Base-by-base conservation (phyloP, 2,888 invertebrate species). In the Napeogenes sylphis region DNA sequence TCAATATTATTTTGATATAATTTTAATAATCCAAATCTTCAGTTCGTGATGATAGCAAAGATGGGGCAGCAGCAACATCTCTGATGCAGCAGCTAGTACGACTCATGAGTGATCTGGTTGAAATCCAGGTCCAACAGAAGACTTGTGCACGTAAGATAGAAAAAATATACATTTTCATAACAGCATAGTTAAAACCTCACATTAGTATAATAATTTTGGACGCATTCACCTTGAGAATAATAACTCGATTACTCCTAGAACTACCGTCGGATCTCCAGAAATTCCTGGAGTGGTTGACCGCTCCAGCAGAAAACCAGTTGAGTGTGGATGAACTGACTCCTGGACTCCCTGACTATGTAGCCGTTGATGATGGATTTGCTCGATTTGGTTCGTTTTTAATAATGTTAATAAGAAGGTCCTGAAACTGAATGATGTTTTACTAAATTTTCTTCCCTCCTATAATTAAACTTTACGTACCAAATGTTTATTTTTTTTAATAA, bases 21-120 rank as follows among this genome's bases (percentile, higher is more conserved):
- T 3, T 51, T 30, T 51, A 30, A 51, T 47, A 14, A 13, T 32
- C 13, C 38, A 10, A 42, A 45, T 33, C 32, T 58, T 53, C 8
- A 81, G 79, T 72, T 0, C 73, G 72, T 51, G 75, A 79, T 30
- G 74, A 76, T 2, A 71, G 69, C 0, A 73, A 75, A 4, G 77
- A 82, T 2, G 75, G 74, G 0, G 65, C 72, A 0, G 71, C 75
- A 54, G 73, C 85, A 0, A 69, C 80, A 0, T 74, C 78, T 0
- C 68, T 90, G 56, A 89, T 90, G 89, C 84, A 85, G 68, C 84
- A 86, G 55, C 70, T 90, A 4, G 80, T 87, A 0, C 71, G 73
- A 4, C 76, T 90, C 10, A 82, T 90, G 81, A 73, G 80, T 0
- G 87, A 89, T 2, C 71, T 90, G 30, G 82, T 90, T 0, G 82